Conservation (phyloP, 2,888 invertebrate species). For the Urechis unicinctus region DNA sequence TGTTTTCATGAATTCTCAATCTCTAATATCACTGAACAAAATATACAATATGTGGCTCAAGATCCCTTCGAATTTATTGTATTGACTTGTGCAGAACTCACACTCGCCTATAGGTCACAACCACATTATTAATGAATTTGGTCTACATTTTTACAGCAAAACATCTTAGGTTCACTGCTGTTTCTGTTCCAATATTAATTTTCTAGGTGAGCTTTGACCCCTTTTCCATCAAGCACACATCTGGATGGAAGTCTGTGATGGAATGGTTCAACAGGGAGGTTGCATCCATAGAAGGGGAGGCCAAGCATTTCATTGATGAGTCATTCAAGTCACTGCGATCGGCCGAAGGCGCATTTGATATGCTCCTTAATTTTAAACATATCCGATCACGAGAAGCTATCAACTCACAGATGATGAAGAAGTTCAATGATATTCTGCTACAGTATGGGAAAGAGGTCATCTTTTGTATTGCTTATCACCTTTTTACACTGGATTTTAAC, state of each 20-base stretch:
- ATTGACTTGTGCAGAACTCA: no score
- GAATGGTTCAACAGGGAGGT: conserved; percentile 72
- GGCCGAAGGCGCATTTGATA: conserved; percentile 73
- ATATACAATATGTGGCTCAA: no score
- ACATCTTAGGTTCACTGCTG: no score
- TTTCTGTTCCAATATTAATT: no score
- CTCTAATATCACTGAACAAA: no score
- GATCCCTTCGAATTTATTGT: no score
- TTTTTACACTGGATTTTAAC: no score
- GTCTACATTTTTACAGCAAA: no score
- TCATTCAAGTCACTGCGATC: conserved; percentile 74
- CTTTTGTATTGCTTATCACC: no score
- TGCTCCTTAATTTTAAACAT: conserved; percentile 72
- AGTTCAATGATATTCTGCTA: conserved; percentile 76
- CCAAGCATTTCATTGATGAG: conserved; percentile 76
- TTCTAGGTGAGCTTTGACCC: conserved; percentile 73
- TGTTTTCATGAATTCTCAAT: no score
- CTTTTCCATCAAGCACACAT: conserved; percentile 69
- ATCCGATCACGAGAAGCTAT: conserved; percentile 72
- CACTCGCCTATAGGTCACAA: no score
- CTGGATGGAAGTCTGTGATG: conserved; percentile 81
- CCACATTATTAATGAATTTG: no score
- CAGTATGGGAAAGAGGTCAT: conserved; percentile 78
- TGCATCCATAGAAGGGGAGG: conserved; percentile 68
- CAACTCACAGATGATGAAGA: conserved; percentile 66